phyloP scores from a whole-genome alignment of 2,113 vertebrate genomes.

The Etheostoma spectabile region DNA sequence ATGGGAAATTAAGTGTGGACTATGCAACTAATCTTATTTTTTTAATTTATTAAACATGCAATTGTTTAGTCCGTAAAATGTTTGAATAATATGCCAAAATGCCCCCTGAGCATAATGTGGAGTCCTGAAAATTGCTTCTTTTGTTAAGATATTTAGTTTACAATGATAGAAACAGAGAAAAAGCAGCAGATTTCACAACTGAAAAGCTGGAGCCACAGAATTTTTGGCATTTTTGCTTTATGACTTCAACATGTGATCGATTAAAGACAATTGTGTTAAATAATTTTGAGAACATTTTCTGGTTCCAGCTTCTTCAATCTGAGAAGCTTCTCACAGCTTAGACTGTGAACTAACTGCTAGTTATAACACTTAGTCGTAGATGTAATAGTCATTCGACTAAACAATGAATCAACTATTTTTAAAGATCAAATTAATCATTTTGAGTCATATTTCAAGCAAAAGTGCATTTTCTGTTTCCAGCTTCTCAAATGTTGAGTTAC shows the following conservation, averaged over 20 bases:
- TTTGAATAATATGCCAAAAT: not conserved
- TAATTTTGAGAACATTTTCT: not conserved
- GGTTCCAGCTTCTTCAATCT: not conserved
- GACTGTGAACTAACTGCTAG: not conserved
- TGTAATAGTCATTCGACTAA: not conserved
- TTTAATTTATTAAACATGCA: not conserved
- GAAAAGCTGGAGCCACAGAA: not conserved
- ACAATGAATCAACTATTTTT: not conserved
- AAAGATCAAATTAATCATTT: not conserved
- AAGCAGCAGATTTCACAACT: not conserved
- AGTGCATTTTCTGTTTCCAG: not conserved
- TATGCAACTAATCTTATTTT: not conserved
- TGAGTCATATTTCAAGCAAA: not conserved
- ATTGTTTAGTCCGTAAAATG: not conserved
- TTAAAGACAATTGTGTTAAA: too few species aligned
- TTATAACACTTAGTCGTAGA: not conserved
- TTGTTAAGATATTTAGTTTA: not conserved
- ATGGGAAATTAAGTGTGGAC: not conserved
- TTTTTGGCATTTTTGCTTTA: not conserved
- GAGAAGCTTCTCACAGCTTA: not conserved
- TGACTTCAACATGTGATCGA: not conserved
- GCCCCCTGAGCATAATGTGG: not conserved
- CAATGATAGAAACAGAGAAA: not conserved
- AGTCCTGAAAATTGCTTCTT: not conserved
- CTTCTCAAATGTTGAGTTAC: not conserved